Evolutionary conservation across 2,797 vertebrate species (phyloP).

Genomic region (Eurystomus glaucurus): DNA sequence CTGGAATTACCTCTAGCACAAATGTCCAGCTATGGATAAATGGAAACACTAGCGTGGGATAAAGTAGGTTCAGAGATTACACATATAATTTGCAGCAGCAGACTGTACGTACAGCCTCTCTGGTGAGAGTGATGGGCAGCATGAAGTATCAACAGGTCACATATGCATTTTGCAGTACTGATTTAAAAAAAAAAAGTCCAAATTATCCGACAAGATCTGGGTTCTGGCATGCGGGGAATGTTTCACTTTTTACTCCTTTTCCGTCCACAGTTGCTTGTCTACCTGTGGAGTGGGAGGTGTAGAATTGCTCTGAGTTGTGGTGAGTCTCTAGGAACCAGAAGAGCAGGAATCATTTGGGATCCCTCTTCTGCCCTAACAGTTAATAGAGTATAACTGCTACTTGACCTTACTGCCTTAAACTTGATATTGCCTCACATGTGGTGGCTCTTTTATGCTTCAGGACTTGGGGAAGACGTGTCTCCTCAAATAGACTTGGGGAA

Average conservation of each 20-base stretch:
- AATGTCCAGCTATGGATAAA: background rate
- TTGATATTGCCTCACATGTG: fast-evolving
- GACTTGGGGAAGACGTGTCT: background rate
- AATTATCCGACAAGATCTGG: background rate
- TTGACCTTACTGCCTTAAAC: background rate
- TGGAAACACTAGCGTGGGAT: background rate
- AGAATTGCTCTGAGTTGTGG: background rate
- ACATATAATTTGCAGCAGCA: background rate
- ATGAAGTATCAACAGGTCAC: background rate
- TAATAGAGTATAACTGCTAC: background rate
- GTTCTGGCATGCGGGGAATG: background rate
- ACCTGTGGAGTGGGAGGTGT: background rate
- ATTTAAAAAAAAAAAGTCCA: background rate
- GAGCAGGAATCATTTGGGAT: background rate
- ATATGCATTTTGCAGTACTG: background rate
- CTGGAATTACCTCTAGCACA: background rate
- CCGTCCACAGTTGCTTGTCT: background rate
- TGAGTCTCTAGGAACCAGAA: background rate
- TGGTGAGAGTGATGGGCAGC: background rate
- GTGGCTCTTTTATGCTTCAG: background rate
- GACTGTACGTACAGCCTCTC: fast-evolving
- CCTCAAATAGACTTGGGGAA: background rate
- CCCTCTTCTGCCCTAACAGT: background rate
- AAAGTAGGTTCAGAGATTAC: background rate
- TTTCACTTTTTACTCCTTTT: background rate